Evolutionary conservation across 30 jellyfish, hydroid and myxozoan genomes (phyloP), one percentile per base, ranked within the genome.

Genomic region (Sanderia malayensis): DNA sequence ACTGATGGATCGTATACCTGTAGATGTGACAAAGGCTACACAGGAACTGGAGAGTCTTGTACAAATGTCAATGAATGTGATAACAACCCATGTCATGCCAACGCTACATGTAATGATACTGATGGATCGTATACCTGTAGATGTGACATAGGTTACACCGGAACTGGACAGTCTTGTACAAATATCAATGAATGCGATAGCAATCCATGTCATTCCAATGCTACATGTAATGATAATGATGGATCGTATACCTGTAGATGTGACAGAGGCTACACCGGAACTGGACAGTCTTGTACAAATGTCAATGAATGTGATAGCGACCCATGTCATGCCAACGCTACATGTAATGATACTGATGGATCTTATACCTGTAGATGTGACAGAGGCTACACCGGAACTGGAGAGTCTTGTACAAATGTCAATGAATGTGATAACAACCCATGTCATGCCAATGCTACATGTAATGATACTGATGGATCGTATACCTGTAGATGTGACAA

Each of bases 401-500:
- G 64, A 49, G n/a, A 11, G 23, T 20, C 3, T 23, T 49, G 64
- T n/a, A 2, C 44, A 18, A 23, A 64, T 58, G 53, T 69, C 15
- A 1, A 57, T 0, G 52, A 55, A 4, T 9, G 28, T n/a, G n/a
- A n/a, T n/a, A n/a, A n/a, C n/a, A n/a, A n/a, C n/a, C n/a, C n/a
- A n/a, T n/a, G n/a, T n/a, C n/a, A n/a, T n/a, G n/a, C n/a, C n/a
- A n/a, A n/a, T n/a, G n/a, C n/a, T n/a, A n/a, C n/a, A n/a, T n/a
- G n/a, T n/a, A n/a, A n/a, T n/a, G n/a, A n/a, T n/a, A n/a, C n/a
- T n/a, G n/a, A n/a, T n/a, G n/a, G n/a, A n/a, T n/a, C n/a, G 19
- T 62, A 75, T 20, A 10, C 69, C 23, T 85, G 95, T 46, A 29
- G 21, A 20, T 85, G 95, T 52, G 21, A 46, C 24, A 28, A 20